Base-by-base conservation (phyloP, 2,888 invertebrate genomes). In the Trichopria drosophilae region DNA sequence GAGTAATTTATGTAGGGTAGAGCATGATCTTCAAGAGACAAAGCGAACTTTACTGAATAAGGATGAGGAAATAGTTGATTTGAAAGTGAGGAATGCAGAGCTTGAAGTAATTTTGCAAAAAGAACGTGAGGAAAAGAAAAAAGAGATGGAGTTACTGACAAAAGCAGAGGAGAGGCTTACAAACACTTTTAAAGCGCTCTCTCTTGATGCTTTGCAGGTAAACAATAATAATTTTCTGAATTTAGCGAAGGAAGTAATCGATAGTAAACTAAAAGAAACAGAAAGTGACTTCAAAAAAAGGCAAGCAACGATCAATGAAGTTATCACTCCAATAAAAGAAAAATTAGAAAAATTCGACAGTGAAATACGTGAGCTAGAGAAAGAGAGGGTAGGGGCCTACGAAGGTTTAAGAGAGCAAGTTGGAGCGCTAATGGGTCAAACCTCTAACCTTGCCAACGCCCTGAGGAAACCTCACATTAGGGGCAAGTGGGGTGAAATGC, bases 351-450 rank as follows among this genome's bases (percentile, higher is more conserved):
- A 45, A 45, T 45, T 45, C 45, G 45, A 45, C 37, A 45, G 18
- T 37, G 45, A 45, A 45, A 45, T 45, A 45, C 45, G 45, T 16
- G 45, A 45, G 45, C 45, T 45, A 13, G 45, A 45, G 37, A 45
- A 45, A 45, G 45, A 45, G 45, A 45, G 45, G 45, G 45, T 45
- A 45, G 45, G 45, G 37, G 36, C 45, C 45, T 45, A 45, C 37
- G 45, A 45, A 45, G 45, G 45, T 45, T 45, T 45, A 36, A 45
- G 37, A 37, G 45, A 45, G 45, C 45, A 45, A 45, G 37, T 45
- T 45, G 45, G 45, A 45, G 45, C 45, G 22, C 45, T 45, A 37
- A 45, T 45, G 45, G 37, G 37, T 37, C 45, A 45, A 45, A 45
- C 45, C 37, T 45, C 45, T 16, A 45, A 37, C 45, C 45, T 45